These are phyloP conservation scores for Trypoxylus dichotomus DNA, from an alignment of 1,140 invertebrate species.

Conservation along the genomic window DNA sequence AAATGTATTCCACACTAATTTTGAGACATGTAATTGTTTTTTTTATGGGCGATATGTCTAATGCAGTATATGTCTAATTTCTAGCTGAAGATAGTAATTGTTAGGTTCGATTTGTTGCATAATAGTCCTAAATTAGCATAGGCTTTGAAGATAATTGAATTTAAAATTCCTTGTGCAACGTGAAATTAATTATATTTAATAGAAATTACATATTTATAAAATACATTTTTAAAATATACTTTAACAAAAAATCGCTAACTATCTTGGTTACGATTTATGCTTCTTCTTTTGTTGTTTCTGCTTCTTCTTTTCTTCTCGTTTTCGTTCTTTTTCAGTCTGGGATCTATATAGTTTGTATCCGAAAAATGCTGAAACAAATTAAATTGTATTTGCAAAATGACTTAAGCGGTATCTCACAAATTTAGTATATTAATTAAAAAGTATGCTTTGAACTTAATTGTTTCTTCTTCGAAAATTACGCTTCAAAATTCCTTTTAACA, in stretches of 20 bases:
- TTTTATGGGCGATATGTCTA: too few species aligned
- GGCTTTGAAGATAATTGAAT: not conserved
- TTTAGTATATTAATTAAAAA: too few species aligned
- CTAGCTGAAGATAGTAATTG: too few species aligned
- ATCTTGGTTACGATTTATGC: slow-evolving; percentile 27
- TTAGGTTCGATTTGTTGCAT: too few species aligned
- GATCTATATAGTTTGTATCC: slow-evolving; percentile 81
- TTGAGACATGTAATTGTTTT: too few species aligned
- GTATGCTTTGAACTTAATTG: too few species aligned
- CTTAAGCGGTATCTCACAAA: too few species aligned
- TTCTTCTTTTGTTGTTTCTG: slow-evolving; percentile 66
- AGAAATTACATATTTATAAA: slow-evolving; percentile 24
- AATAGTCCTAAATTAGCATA: not conserved
- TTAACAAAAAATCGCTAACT: not conserved
- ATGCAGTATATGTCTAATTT: too few species aligned
- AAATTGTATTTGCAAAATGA: not conserved
- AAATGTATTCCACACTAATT: too few species aligned
- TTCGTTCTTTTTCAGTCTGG: slow-evolving; percentile 69
- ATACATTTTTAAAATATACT: slow-evolving; percentile 2
- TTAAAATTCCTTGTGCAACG: not conserved
- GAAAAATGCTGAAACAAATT: slow-evolving; percentile 74
- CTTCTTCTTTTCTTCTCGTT: slow-evolving; percentile 71
- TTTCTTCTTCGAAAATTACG: too few species aligned
- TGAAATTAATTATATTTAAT: slow-evolving; percentile 27
- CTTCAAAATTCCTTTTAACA: too few species aligned